These are phyloP conservation scores for Ciconia maguari DNA, from an alignment of 2,113 vertebrate genomes.

Conservation along the genomic window DNA sequence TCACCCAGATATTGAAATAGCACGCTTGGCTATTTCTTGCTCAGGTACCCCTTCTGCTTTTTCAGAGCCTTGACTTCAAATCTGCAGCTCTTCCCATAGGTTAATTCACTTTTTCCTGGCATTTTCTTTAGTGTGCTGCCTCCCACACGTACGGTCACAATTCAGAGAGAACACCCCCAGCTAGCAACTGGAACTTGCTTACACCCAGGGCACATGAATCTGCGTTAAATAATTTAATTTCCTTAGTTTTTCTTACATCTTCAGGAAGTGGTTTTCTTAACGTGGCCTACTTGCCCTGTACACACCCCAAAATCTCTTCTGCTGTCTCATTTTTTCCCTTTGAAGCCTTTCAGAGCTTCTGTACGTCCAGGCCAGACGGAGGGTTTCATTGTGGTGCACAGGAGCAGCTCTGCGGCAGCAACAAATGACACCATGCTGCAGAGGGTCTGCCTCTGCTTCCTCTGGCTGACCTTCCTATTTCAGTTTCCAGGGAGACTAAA, in stretches of 20 bases:
- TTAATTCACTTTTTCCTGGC: neutral
- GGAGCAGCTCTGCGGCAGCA: too few species aligned
- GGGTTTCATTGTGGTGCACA: too few species aligned
- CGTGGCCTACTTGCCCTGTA: accelerated
- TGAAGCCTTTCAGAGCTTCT: neutral
- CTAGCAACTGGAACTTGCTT: neutral
- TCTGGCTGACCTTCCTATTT: too few species aligned
- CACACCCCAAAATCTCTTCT: neutral
- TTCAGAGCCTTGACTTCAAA: neutral
- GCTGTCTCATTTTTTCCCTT: neutral
- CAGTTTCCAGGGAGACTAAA: too few species aligned
- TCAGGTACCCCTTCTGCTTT: neutral
- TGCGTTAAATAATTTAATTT: neutral
- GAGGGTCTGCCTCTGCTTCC: too few species aligned
- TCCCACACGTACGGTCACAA: accelerated
- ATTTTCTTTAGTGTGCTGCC: accelerated
- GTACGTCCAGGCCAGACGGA: too few species aligned
- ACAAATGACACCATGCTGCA: too few species aligned
- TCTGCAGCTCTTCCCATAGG: neutral
- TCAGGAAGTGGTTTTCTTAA: neutral
- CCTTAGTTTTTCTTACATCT: neutral
- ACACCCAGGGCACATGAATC: neutral
- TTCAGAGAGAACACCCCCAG: neutral
- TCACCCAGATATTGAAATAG: neutral
- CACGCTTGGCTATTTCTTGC: accelerated